A percentile compares a stretch with the other conserved stretches of the same genome.
Evolutionary conservation across 1,140 invertebrate species (phyloP).

Genomic region (Bombus impatiens): DNA sequence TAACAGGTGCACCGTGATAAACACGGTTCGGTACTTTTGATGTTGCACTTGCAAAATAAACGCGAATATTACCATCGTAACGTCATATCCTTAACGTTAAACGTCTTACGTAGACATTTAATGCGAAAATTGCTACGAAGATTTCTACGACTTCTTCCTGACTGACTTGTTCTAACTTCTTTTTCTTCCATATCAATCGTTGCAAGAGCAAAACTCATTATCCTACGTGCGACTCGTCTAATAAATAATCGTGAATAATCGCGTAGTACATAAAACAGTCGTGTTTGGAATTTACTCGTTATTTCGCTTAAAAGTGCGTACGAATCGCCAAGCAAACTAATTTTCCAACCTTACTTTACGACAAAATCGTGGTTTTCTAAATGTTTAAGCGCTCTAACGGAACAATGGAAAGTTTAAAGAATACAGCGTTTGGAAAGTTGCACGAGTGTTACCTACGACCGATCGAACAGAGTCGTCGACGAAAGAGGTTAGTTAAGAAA

Average conservation of each 20-base stretch:
- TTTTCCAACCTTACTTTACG: neutral
- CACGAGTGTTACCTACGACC: neutral
- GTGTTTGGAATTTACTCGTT: no score
- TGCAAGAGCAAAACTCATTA: neutral
- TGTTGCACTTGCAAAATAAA: neutral
- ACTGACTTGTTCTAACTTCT: neutral
- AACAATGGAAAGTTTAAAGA: neutral
- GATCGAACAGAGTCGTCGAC: no score
- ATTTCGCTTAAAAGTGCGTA: neutral
- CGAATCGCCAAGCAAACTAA: neutral
- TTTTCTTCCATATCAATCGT: accelerated
- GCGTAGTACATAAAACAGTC: no score
- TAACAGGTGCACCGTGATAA: neutral
- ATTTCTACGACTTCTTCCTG: neutral
- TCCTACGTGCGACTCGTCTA: neutral
- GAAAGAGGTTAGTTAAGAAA: conserved; percentile 25
- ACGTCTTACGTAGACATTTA: neutral
- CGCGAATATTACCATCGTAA: neutral
- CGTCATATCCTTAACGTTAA: neutral
- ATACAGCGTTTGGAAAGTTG: neutral
- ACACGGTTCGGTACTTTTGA: conserved; percentile 1
- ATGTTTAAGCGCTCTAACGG: accelerated
- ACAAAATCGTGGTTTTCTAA: neutral
- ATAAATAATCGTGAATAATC: no score
- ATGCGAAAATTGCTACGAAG: neutral